Base-by-base conservation (phyloP, 2,113 vertebrate genomes). In the Amphiprion ocellaris region DNA sequence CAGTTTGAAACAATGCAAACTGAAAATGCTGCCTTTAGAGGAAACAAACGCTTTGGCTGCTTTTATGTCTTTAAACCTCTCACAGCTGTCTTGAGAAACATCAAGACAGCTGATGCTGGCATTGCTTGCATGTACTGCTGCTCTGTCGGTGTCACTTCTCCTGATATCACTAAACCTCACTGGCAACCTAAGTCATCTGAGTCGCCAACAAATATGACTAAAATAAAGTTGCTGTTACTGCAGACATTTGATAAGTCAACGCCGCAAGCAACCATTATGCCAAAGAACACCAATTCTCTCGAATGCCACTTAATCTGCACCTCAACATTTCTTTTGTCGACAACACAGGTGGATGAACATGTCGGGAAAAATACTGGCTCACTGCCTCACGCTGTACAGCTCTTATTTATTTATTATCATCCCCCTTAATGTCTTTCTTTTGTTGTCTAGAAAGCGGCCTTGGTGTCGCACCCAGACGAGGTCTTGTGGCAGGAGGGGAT, bases 371-470 rank as follows among this genome's bases (percentile, higher is more conserved):
- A n/a, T 1, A 3, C 0, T 47, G 44, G n/a, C 0, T 37, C 33
- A 10, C 33, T 37, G 33, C 33, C 33, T 37, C 33, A 37, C 33
- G 6, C 33, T 37, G 33, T 37, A 46, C 28, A 21, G 2, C 58
- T 63, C 58, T 55, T 33, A 55, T 54, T 72, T 11, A 0, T 14
- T 56, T 11, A 5, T 10, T 5, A 16, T 24, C 26, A 3, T 3
- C 55, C 47, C 4, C 21, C 12, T 37, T 37, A 37, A 37, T 26
- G 2, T 8, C 61, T 19, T 9, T 63, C 79, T 75, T 50, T 79
- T 79, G 63, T 66, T 80, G 65, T 79, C 52, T 37, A 37, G 33
- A 19, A 49, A 17, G 2, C 17, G 15, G 15, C 47, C 47, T 49
- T 15, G 47, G 1, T 49, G 47, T 49, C 17, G 47, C 47, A 17